A percentile compares a stretch with the other conserved stretches of the same genome.
Evolutionary conservation across 2,888 invertebrate genomes (phyloP).

Genomic region (Drosophila tripunctata): DNA sequence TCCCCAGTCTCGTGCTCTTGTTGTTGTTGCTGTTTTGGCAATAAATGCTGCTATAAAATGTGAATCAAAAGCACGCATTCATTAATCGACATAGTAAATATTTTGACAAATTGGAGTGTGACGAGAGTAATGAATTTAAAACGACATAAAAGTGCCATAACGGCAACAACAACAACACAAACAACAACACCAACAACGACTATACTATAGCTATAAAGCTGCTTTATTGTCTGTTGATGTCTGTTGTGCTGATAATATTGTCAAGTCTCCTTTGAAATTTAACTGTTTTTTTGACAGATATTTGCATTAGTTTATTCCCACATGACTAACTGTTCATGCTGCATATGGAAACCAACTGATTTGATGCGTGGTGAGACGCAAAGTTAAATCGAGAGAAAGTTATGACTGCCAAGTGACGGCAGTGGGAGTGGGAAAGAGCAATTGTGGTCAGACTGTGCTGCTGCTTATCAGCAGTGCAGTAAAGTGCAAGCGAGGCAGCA

Average conservation of each 20-base stretch:
- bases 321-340: neutral
- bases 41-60: conserved; percentile 26
- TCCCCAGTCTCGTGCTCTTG: neutral
- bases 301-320: conserved; percentile 13
- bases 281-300: neutral
- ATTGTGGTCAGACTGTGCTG: conserved; percentile 7
- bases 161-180: conserved; percentile 1
- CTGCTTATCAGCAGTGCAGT: conserved; percentile 46
- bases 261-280: neutral
- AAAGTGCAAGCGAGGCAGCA: conserved; percentile 62
- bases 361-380: conserved; percentile 6
- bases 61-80: conserved; percentile 13
- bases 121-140: conserved; percentile 28
- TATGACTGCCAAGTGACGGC: conserved; percentile 25
- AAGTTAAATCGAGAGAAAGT: conserved; percentile 51
- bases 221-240: conserved; percentile 31
- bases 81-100: conserved; percentile 30
- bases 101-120: conserved; percentile 42
- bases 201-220: conserved; percentile 16
- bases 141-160: conserved; percentile 20
- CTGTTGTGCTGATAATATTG: conserved; percentile 8
- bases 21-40: conserved; percentile 18
- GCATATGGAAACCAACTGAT: conserved; percentile 20
- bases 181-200: conserved; percentile 6
- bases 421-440: neutral